Conservation (phyloP, 2,113 vertebrate species). For the Corythornis madagascariensis region DNA sequence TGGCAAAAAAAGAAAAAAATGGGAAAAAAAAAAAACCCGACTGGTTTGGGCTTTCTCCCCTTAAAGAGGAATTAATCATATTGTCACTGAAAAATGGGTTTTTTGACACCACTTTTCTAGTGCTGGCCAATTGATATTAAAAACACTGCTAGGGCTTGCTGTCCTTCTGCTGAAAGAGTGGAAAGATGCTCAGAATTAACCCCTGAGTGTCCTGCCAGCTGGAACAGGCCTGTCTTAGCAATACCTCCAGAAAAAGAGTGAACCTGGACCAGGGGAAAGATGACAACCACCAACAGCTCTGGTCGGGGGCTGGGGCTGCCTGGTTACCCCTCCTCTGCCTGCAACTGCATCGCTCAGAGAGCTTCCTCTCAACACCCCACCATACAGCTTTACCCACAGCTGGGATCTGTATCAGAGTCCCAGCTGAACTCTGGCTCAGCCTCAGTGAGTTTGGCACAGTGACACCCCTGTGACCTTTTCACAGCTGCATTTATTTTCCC, state of each 20-base stretch:
- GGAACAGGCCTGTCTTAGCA: fast-evolving
- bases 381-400: background rate
- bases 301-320: background rate
- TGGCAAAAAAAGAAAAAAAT: background rate
- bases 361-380: background rate
- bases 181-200: conserved; percentile 13
- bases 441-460: background rate
- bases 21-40: background rate
- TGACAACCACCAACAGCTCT: background rate
- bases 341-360: fast-evolving
- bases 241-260: background rate
- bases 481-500: background rate
- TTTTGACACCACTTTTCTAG: conserved; percentile 24
- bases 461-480: background rate
- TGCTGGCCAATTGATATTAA: background rate
- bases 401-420: background rate
- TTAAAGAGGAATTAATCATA: conserved; percentile 51
- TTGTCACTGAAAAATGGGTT: conserved; percentile 36
- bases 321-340: background rate
- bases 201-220: background rate
- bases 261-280: background rate
- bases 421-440: background rate
- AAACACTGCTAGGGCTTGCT: conserved; percentile 10
- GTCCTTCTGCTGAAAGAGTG: background rate
- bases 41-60: background rate